Percentiles rank a stretch among this genome's conserved stretches.
Evolutionary conservation across 2,113 vertebrate genomes (phyloP).

Genomic region (Pachyramphus minor): DNA sequence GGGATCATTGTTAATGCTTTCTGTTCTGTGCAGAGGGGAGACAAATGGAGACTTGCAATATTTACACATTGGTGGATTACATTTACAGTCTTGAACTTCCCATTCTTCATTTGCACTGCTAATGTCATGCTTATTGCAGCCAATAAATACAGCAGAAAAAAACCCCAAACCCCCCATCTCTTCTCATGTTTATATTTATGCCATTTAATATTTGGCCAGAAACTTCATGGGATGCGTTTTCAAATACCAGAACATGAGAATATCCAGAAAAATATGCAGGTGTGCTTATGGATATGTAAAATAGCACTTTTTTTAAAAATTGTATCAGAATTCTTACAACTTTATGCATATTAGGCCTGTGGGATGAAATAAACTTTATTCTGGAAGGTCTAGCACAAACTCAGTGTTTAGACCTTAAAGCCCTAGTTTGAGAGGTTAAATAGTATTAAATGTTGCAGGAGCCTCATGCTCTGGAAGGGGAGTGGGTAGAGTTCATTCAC

Average conservation of each 20-base stretch:
- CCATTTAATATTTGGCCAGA: background rate
- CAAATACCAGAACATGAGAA: background rate
- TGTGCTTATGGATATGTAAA: background rate
- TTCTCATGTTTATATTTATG: background rate
- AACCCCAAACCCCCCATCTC: background rate
- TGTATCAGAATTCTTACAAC: background rate
- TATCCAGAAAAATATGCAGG: background rate
- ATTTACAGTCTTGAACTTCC: background rate
- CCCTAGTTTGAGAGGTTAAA: background rate
- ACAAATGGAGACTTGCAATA: background rate
- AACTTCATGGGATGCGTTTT: background rate
- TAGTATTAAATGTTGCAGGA: background rate
- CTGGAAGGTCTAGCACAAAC: background rate
- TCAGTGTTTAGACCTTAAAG: background rate
- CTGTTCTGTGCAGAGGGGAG: background rate
- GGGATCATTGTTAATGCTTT: background rate
- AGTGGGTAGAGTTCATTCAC: background rate
- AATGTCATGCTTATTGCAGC: background rate
- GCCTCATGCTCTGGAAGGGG: background rate
- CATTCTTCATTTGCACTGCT: background rate
- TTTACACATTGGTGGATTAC: rapidly evolving
- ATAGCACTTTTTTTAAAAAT: background rate
- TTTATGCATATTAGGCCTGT: background rate
- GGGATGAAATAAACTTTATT: background rate
- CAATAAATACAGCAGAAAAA: background rate